Percentiles rank a stretch among this genome's conserved stretches.
phyloP scores from a whole-genome alignment of 2,113 vertebrate genomes.

The Tragelaphus imberbis region DNA sequence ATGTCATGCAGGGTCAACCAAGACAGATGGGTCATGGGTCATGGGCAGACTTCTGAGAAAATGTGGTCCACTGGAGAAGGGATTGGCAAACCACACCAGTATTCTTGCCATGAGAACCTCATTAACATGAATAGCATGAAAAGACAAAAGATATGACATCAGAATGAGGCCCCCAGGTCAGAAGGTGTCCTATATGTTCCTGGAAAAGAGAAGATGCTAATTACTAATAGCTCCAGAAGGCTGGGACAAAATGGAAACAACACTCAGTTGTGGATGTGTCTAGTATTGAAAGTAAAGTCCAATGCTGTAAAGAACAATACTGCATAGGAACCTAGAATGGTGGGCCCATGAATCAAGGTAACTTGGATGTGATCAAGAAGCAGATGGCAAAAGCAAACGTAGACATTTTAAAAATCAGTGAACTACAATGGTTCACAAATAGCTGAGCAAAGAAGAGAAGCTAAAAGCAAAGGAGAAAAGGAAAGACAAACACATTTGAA shows the following conservation, averaged over 20 bases:
- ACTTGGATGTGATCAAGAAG: background rate
- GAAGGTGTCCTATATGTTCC: background rate
- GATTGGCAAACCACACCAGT: background rate
- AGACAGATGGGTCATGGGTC: background rate
- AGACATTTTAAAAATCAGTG: background rate
- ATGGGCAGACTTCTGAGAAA: background rate
- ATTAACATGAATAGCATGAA: background rate
- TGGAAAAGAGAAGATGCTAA: background rate
- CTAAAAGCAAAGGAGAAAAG: background rate
- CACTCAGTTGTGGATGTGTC: background rate
- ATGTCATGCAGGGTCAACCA: background rate
- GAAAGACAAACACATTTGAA: background rate
- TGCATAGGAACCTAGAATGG: background rate
- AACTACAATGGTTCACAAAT: background rate
- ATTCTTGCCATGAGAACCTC: background rate
- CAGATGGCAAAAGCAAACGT: background rate
- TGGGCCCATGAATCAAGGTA: background rate
- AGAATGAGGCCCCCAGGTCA: background rate
- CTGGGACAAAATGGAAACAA: background rate
- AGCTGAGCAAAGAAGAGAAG: background rate
- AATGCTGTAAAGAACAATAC: background rate
- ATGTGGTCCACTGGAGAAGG: background rate
- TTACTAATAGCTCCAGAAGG: background rate
- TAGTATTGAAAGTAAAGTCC: background rate
- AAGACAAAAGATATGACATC: background rate